A percentile compares a stretch with the other conserved stretches of the same genome.
These are phyloP conservation scores for Rhincodon typus DNA, from an alignment of 2,797 vertebrate genomes.

Conservation along the genomic window DNA sequence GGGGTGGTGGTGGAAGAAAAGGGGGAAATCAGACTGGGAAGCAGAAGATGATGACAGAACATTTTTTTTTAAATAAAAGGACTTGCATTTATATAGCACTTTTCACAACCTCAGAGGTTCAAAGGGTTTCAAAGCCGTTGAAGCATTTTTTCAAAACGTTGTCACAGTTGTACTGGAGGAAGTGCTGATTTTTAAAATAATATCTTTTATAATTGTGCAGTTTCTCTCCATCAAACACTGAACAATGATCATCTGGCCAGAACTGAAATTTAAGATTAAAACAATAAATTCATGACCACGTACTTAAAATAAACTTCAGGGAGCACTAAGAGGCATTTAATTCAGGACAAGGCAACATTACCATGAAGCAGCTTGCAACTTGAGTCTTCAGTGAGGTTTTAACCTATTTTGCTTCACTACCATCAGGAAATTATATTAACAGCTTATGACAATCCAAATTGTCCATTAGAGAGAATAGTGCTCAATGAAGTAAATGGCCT, in stretches of 20 bases:
- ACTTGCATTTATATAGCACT: background rate
- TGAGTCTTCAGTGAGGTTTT: background rate
- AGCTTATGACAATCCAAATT: background rate
- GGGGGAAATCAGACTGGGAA: background rate
- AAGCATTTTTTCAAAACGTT: background rate
- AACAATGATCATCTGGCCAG: background rate
- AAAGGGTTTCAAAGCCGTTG: background rate
- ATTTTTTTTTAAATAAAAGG: background rate
- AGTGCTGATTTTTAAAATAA: background rate
- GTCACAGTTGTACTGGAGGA: background rate
- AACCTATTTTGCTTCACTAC: background rate
- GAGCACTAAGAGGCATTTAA: background rate
- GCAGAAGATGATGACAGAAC: background rate
- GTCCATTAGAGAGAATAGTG: slow-evolving; percentile 18
- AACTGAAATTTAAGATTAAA: background rate
- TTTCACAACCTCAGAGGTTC: background rate
- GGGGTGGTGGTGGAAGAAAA: too few relatives aligned
- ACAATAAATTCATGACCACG: background rate
- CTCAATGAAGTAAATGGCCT: background rate
- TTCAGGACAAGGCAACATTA: background rate
- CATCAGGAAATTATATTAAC: background rate
- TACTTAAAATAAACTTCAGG: background rate
- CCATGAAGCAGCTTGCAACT: background rate
- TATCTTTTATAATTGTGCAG: background rate
- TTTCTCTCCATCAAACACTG: background rate